Conservation (phyloP, 2,113 vertebrate genomes). For the Choloepus hoffmanni region DNA sequence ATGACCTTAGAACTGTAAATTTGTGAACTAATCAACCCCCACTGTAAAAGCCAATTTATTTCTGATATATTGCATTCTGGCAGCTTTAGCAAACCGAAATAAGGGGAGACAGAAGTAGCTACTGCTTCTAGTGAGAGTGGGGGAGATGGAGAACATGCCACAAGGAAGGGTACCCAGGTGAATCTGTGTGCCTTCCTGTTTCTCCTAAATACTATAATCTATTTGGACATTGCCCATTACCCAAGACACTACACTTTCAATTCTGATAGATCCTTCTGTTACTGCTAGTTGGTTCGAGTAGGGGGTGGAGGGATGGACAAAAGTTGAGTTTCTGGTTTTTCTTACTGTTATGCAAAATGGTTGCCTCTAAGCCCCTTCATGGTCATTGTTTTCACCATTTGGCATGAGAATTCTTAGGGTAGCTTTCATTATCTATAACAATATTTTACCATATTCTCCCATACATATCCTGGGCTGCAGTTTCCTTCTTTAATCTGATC, state of each 20-base stretch:
- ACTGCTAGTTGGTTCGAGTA: not conserved
- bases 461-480: not conserved
- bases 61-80: too few species aligned
- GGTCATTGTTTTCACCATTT: not conserved
- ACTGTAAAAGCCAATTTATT: too few species aligned
- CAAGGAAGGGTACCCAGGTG: not conserved
- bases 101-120: not conserved
- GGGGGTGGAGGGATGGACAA: not conserved
- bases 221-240: not conserved
- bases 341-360: not conserved
- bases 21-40: too few species aligned
- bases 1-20: too few species aligned
- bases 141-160: not conserved
- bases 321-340: not conserved
- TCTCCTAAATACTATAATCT: not conserved
- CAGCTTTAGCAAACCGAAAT: too few species aligned
- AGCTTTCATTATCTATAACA: not conserved
- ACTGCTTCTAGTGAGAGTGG: constrained; percentile 1
- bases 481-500: not conserved
- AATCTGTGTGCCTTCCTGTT: constrained; percentile 16
- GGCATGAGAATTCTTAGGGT: not conserved
- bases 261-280: not conserved
- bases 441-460: not conserved
- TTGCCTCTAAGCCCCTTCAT: not conserved
- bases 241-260: not conserved